These are phyloP conservation scores for Esox masquinongy DNA, from an alignment of 2,797 vertebrate genomes.

Conservation along the genomic window DNA sequence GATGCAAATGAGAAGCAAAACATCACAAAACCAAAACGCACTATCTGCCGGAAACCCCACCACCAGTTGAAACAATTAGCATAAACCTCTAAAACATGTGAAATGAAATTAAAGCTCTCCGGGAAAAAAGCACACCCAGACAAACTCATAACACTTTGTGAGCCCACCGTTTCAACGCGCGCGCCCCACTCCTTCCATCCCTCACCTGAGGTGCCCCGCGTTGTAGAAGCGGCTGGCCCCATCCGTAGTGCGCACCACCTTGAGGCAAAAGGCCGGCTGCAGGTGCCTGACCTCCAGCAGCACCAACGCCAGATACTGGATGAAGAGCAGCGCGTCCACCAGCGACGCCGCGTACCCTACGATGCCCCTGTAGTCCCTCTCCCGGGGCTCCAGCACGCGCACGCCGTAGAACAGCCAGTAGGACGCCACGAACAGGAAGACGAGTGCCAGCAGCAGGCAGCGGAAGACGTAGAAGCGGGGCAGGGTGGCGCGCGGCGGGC, in stretches of 20 bases:
- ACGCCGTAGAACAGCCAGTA: constrained; percentile 94
- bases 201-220: constrained; percentile 88
- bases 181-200: background rate
- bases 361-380: constrained; percentile 84
- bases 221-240: constrained; percentile 91
- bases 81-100: background rate
- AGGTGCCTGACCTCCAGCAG: constrained; percentile 89
- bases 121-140: background rate
- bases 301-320: constrained; percentile 90
- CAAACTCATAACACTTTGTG: background rate
- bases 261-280: constrained; percentile 92
- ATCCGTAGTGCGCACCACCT: constrained; percentile 87
- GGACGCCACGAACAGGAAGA: constrained; percentile 88
- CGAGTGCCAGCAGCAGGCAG: constrained; percentile 87
- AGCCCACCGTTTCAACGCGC: background rate
- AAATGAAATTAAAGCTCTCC: too few relatives aligned
- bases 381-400: constrained; percentile 82
- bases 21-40: too few relatives aligned
- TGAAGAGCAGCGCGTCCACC: constrained; percentile 89
- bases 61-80: background rate
- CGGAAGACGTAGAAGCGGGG: constrained; percentile 87
- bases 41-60: background rate
- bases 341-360: constrained; percentile 89
- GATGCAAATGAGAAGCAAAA: too few relatives aligned
- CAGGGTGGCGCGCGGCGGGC: constrained; percentile 84